These are phyloP conservation scores for Nerophis lumbriciformis DNA, from an alignment of 2,113 vertebrate species.

Conservation along the genomic window DNA sequence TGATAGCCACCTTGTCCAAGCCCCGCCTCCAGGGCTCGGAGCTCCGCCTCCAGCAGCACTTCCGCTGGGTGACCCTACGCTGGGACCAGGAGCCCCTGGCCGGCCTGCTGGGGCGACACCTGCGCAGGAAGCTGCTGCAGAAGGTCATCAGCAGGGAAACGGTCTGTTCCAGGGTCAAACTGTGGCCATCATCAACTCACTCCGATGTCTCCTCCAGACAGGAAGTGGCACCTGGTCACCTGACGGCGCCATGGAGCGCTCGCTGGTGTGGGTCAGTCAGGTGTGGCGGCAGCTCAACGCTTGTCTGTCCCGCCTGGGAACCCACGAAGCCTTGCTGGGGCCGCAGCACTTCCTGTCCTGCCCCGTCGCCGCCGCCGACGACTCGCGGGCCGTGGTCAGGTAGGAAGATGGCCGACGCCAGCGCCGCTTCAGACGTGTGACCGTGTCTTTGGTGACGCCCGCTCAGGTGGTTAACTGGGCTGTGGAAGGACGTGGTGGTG, in stretches of 20 bases:
- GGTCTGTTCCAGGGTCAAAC: not conserved
- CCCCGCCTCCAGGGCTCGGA: conserved; percentile 85
- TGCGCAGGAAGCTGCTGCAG: conserved; percentile 81
- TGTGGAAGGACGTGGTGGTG: conserved; percentile 90
- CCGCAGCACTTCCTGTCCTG: conserved; percentile 88
- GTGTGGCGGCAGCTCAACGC: conserved; percentile 93
- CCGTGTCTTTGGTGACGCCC: not conserved
- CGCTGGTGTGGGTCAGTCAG: conserved; percentile 78
- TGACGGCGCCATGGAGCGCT: conserved; percentile 73
- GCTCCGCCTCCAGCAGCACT: conserved; percentile 88
- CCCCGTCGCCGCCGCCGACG: conserved; percentile 77
- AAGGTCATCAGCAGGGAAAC: conserved; percentile 72
- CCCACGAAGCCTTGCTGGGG: conserved; percentile 85
- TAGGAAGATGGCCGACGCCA: not conserved
- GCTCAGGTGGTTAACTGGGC: conserved; percentile 85
- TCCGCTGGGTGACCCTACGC: conserved; percentile 90
- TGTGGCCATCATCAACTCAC: too few species aligned
- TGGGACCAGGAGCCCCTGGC: conserved; percentile 91
- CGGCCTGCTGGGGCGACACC: conserved; percentile 81
- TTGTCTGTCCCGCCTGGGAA: conserved; percentile 85
- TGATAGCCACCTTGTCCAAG: conserved; percentile 84
- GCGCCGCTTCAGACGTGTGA: too few species aligned
- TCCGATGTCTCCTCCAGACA: conserved; percentile 62
- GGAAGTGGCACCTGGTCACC: conserved; percentile 72
- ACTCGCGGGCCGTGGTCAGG: conserved; percentile 79